phyloP scores from a whole-genome alignment of 2,888 invertebrate genomes.

The Prostheceraeus crozeri region DNA sequence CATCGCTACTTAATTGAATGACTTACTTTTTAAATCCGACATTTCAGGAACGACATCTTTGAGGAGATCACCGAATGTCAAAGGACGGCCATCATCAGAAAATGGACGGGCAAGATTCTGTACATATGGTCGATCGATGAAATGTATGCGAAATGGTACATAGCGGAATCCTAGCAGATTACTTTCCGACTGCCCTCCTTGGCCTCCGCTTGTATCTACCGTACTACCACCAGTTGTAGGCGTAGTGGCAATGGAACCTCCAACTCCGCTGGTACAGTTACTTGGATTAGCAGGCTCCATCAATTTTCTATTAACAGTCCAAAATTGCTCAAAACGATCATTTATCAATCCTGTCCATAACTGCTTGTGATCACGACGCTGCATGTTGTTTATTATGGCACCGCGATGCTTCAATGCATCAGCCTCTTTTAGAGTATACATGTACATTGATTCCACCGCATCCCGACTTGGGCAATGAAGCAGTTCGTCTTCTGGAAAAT shows the following conservation, averaged over 20 bases:
- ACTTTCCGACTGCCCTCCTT: slow-evolving; percentile 57
- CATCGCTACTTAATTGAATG: not conserved
- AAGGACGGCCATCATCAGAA: slow-evolving; percentile 67
- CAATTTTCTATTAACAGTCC: slow-evolving; percentile 86
- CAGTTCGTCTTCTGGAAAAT: slow-evolving; percentile 81
- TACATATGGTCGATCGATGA: slow-evolving; percentile 64
- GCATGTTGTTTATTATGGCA: slow-evolving; percentile 59
- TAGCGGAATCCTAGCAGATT: slow-evolving; percentile 73
- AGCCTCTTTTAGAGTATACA: slow-evolving; percentile 92
- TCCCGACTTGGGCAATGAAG: slow-evolving; percentile 74
- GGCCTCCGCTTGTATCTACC: too few species aligned
- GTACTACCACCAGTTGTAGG: too few species aligned
- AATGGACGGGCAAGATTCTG: slow-evolving; percentile 72
- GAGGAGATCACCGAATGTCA: slow-evolving; percentile 67
- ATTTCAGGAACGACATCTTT: slow-evolving; percentile 46
- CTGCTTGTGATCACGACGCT: slow-evolving; percentile 87
- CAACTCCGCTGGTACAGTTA: too few species aligned
- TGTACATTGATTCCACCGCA: slow-evolving; percentile 81
- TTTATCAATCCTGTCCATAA: slow-evolving; percentile 87
- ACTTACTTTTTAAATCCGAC: slow-evolving; percentile 36
- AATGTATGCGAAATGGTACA: slow-evolving; percentile 72
- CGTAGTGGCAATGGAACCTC: too few species aligned
- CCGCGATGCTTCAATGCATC: slow-evolving; percentile 92
- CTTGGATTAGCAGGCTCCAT: slow-evolving; percentile 66
- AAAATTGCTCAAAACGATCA: slow-evolving; percentile 97